Evolutionary conservation across 2,888 invertebrate genomes (phyloP).

Genomic region (Galerucella calmariensis): DNA sequence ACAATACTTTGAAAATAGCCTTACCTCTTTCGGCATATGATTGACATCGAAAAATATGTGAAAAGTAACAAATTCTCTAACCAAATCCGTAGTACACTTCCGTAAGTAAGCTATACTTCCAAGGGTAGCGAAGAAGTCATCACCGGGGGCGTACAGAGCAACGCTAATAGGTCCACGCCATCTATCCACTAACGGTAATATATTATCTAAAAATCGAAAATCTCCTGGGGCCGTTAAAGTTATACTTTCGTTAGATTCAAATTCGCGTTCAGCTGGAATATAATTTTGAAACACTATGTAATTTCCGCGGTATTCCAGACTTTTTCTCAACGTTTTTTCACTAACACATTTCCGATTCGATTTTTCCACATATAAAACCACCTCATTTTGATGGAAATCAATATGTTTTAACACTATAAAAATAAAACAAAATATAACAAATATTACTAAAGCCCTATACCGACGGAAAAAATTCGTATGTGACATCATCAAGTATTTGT

Average conservation of each 20-base stretch:
- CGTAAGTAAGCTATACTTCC: constrained; percentile 82
- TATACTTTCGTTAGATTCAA: constrained; percentile 48
- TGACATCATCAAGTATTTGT: too few relatives aligned
- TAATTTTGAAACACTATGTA: constrained; percentile 88
- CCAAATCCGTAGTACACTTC: constrained; percentile 78
- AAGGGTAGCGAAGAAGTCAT: constrained; percentile 78
- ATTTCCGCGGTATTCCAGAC: constrained; percentile 46
- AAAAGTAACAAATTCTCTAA: constrained; percentile 79
- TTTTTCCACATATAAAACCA: background rate
- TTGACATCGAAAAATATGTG: constrained; percentile 85
- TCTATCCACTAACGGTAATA: constrained; percentile 80
- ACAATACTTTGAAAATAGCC: constrained; percentile 2
- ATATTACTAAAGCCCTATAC: too few relatives aligned
- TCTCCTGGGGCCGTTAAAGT: constrained; percentile 51
- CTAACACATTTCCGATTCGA: constrained; percentile 35
- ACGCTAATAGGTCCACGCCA: constrained; percentile 89
- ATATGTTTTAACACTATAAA: background rate
- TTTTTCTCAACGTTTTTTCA: constrained; percentile 21
- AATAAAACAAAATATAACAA: background rate
- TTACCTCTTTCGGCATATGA: constrained; percentile 74
- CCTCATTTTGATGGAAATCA: background rate
- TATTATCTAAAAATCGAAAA: constrained; percentile 83
- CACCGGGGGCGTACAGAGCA: constrained; percentile 85
- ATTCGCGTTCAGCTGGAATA: constrained; percentile 66
- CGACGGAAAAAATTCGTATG: too few relatives aligned